phyloP scores from a whole-genome alignment of 2,113 vertebrate genomes.

The Colinus virginianus region DNA sequence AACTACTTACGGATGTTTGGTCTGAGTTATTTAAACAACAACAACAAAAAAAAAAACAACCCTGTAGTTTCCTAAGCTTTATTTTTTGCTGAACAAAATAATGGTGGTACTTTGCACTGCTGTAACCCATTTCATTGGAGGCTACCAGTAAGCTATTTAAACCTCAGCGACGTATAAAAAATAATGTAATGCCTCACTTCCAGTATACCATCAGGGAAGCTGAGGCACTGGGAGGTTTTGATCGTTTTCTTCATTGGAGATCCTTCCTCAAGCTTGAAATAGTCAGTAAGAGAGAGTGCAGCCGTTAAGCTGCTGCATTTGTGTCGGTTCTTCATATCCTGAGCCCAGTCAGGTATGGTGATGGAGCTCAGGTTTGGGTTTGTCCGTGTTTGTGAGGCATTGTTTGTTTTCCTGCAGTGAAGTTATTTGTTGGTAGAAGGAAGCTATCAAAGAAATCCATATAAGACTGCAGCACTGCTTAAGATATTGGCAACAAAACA shows the following conservation, averaged over 20 bases:
- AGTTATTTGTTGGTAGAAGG: slow-evolving; percentile 21
- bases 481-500: slow-evolving; percentile 48
- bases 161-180: not conserved
- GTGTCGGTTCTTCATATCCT: not conserved
- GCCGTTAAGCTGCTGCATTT: not conserved
- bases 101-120: not conserved
- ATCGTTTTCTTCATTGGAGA: rapidly evolving
- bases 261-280: not conserved
- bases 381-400: not conserved
- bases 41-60: slow-evolving; percentile 29
- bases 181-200: not conserved
- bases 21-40: slow-evolving; percentile 63
- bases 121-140: not conserved
- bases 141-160: not conserved
- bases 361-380: not conserved
- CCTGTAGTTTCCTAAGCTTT: not conserved
- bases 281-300: not conserved
- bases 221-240: not conserved
- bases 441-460: slow-evolving; percentile 47
- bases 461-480: slow-evolving; percentile 2
- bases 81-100: slow-evolving; percentile 3
- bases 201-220: not conserved
- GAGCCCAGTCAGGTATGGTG: not conserved
- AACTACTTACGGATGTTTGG: slow-evolving; percentile 29
- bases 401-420: rapidly evolving